Evolutionary conservation across 2,113 vertebrate genomes (phyloP), one percentile per base, ranked within the genome.

Genomic region (Protomyctophum bolini): DNA sequence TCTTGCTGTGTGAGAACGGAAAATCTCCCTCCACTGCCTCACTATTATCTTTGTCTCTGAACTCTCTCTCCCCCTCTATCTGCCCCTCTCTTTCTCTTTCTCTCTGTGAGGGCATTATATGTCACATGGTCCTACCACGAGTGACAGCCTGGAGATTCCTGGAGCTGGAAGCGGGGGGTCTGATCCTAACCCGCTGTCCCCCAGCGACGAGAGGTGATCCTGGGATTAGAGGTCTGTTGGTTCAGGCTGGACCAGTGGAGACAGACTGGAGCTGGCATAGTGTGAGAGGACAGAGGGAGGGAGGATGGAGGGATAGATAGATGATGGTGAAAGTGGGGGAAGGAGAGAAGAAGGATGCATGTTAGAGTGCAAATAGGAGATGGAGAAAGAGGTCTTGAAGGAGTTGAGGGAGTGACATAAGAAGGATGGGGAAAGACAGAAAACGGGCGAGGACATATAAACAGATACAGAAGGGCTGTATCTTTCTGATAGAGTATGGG

Each of bases 161-260:
- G 66, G 66, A 73, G 68, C 69, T 68, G 73, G 49, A 70, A 76
- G 70, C 55, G 81, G 75, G 59, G 62, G 75, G 57, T 54, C 64
- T 75, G 73, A 28, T 63, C 83, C 78, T 62, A 41, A 70, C 85
- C 68, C 15, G 80, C 80, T 77, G 79, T 85, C 67, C 78, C 75
- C 69, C 75, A 75, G 82, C 56, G 63, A 64, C 75, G 77, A 77
- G 69, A 84, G 70, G 65, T 82, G 84, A 87, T 90, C 85, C 87
- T 45, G 66, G 81, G 81, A 91, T 90, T 86, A 89, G 78, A 70
- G 72, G 58, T 75, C 67, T 88, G 88, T 88, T 86, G 3, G 79
- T 79, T 85, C 88, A 91, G 90, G 79, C 87, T 76, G 84, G 89
- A 84, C 84, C 65, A 28, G 48, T 71, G 75, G 58, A 92, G 88